Conservation (phyloP, 2,888 invertebrate species). For the Amblyjoppa proteus region DNA sequence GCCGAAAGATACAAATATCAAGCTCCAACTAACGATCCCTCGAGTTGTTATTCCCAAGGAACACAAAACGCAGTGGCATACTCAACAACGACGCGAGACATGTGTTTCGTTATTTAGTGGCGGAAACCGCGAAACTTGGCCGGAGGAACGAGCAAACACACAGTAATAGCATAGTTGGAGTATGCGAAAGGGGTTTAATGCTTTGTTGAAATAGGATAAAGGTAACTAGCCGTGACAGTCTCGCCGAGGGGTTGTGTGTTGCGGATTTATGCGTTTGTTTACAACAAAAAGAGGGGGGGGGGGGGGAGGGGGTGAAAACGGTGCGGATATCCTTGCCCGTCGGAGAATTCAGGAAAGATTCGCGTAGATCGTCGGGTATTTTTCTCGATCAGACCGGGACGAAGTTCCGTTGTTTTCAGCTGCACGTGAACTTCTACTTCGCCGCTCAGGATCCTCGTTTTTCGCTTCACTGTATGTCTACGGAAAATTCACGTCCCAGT, state of each 20-base stretch:
- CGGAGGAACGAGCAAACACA: slow-evolving; percentile 20
- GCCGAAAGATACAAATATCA: not conserved
- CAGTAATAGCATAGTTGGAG: not conserved
- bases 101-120: slow-evolving; percentile 15
- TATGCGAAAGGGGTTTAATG: slow-evolving; percentile 32
- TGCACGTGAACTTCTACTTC: slow-evolving; percentile 22
- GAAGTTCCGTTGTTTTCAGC: not conserved
- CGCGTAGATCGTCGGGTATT: slow-evolving; percentile 24
- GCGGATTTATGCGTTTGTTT: slow-evolving; percentile 74
- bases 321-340: not conserved
- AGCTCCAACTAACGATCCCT: not conserved
- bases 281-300: slow-evolving; percentile 48
- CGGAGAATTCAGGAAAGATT: not conserved
- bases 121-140: slow-evolving; percentile 22
- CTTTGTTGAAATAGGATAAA: slow-evolving; percentile 52
- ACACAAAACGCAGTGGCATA: not conserved
- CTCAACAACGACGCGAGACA: not conserved
- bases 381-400: slow-evolving; percentile 38
- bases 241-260: slow-evolving; percentile 15
- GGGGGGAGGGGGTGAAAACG: slow-evolving; percentile 4
- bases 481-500: slow-evolving; percentile 46
- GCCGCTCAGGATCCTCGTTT: slow-evolving; percentile 3
- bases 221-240: slow-evolving; percentile 56
- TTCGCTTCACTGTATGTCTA: not conserved
- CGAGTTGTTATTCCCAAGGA: not conserved